Base-by-base conservation (phyloP, 2,113 vertebrate genomes). In the Piaya cayana region DNA sequence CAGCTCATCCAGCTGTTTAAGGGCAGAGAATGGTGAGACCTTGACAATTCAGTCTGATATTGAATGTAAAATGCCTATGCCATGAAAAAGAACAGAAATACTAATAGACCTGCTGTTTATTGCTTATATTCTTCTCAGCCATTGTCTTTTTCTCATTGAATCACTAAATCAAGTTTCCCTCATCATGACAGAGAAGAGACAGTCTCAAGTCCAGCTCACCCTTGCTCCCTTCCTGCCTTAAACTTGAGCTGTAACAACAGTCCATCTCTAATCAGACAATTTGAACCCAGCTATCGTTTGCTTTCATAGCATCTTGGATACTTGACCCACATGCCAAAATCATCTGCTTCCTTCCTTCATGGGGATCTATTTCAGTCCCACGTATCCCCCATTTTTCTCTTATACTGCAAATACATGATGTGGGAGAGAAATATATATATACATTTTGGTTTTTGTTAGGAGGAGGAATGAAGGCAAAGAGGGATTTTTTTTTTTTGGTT, bases 111-210 rank as follows among this genome's bases (percentile, higher is more conserved):
- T 74, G 45, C 45, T 70, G 43, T 49, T 92, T 72, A 22, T 23
- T 34, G 30, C 59, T 86, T 58, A 16, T 20, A 6, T 62, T 80
- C 49, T 65, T 43, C 53, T 30, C 68, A 81, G 55, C 25, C 47
- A 17, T 29, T 36, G 49, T 9, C 15, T 69, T 76, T 45, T 69
- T 29, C 62, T 58, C 25, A 37, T 21, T 2, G 8, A 53, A 60
- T 47, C 70, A 43, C 49, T 62, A 50, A 15, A 23, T 65, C 49
- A 45, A 18, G 37, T 34, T 65, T 49, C 19, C 9, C 11, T 43
- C 10, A 23, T 22, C 20, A 2, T 20, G 18, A 52, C 8, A 39
- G 67, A 43, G 26, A 11, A 0, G 0, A 70, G 60, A 6, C 5
- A 39, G 27, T 25, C 37, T 30, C n/a, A 17, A 55, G 34, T 27